Conservation (phyloP, 2,113 vertebrate species). For the Eubucco bourcierii region DNA sequence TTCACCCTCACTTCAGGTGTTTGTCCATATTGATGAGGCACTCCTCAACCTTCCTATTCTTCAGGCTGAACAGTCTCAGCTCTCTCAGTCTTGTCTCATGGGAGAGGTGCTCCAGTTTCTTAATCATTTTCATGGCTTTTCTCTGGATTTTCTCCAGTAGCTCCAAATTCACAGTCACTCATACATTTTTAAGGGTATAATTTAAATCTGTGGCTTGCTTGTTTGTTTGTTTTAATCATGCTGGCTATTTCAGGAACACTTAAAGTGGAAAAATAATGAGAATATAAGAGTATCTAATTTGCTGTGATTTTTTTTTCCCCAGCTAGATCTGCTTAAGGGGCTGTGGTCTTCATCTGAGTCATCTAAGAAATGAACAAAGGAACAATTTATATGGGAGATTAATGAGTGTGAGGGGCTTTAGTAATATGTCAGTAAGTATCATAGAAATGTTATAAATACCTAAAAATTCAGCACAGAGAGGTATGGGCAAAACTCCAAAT, state of each 20-base stretch:
- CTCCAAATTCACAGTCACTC: neutral
- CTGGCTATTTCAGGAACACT: constrained; percentile 37
- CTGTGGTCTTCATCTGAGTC: constrained; percentile 49
- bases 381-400: constrained; percentile 48
- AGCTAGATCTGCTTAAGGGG: constrained; percentile 31
- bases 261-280: constrained; percentile 30
- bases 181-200: neutral
- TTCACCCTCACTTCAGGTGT: neutral
- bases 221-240: constrained; percentile 2
- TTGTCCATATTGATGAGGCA: neutral
- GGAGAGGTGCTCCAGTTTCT: neutral
- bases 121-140: neutral
- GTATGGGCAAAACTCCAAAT: constrained; percentile 51
- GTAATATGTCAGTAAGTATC: constrained; percentile 18
- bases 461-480: constrained; percentile 32
- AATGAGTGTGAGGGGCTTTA: constrained; percentile 36
- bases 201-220: neutral
- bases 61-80: neutral
- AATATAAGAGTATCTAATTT: constrained; percentile 45
- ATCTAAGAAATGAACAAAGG: constrained; percentile 42
- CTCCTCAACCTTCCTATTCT: neutral
- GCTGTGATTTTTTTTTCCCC: constrained; percentile 32
- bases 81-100: neutral
- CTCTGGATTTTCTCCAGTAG: neutral
- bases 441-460: constrained; percentile 66